Base-by-base conservation (phyloP, 2,888 invertebrate genomes). In the Andrena flavipes region DNA sequence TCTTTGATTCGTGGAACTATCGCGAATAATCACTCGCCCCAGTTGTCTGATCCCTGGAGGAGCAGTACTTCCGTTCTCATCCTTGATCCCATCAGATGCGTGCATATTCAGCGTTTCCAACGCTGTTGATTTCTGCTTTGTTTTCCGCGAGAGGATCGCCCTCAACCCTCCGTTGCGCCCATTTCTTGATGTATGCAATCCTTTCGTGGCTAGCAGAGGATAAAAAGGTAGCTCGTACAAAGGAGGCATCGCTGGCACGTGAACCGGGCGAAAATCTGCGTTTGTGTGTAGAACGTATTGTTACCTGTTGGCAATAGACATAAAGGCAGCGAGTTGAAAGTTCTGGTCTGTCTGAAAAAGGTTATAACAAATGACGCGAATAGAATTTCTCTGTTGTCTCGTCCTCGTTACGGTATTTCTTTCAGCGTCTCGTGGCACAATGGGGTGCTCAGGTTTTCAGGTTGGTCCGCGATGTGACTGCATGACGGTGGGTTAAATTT, bases 11-110 rank as follows among this genome's bases (percentile, higher is more conserved):
- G 51, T 6, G 10, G 20, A 26, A 23, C 23, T 30, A 69, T 71
- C 42, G 56, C 60, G 33, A 69, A 49, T 65, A 78, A 68, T 30
- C 68, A 54, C 60, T 59, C 68, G 80, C 72, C 49, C 72, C 72
- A 82, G 62, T 82, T 82, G 75, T 16, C 71, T 63, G 20, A 30
- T 42, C 26, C 13, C 29, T 35, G 26, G 16, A n/a, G 20, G 62
- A 54, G 20, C 10, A 10, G 23, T 42, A n/a, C 29, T 48, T 16
- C 7, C 30, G 10, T 8, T 16, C 64, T 75, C 7, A 3, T 23
- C 62, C n/a, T 5, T 33, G 59, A 72, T 60, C 16, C 51, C 33
- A 65, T 60, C 65, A 8, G 7, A 16, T 33, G 20, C 20, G 30
- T 35, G 65, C 30, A 29, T 13, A 59, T 26, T 49, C 64, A 30